These are phyloP conservation scores for Vimba vimba DNA, from an alignment of 2,113 vertebrate species.

Conservation along the genomic window DNA sequence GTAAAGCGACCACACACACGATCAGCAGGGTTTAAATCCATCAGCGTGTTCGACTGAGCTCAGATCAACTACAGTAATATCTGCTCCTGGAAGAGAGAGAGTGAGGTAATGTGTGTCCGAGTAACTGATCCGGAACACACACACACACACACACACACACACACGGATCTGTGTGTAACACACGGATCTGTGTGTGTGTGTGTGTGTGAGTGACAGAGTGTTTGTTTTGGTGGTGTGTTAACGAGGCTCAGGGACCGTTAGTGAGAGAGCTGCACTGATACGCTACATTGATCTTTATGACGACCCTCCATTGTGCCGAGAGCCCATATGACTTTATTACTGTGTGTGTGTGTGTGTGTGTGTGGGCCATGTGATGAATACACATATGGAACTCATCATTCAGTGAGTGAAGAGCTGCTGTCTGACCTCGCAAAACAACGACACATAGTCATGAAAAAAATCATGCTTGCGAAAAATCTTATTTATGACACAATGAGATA, in stretches of 20 bases:
- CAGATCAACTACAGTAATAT: constrained; percentile 5
- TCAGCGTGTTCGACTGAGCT: constrained; percentile 27
- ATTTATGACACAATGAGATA: no score
- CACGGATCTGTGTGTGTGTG: constrained; percentile 22
- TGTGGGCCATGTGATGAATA: constrained; percentile 22
- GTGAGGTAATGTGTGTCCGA: constrained; percentile 37
- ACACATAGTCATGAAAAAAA: no score
- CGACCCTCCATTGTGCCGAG: constrained; percentile 39
- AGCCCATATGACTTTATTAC: constrained; percentile 17
- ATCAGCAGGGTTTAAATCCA: constrained; percentile 19
- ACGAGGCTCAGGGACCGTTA: constrained; percentile 33
- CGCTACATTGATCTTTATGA: constrained; percentile 52
- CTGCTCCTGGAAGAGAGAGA: constrained; percentile 9
- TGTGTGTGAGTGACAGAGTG: constrained; percentile 37
- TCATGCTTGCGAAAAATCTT: no score
- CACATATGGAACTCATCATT: constrained; percentile 40
- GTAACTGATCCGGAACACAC: constrained; percentile 7
- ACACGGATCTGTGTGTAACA: not conserved
- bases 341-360: constrained; percentile 1
- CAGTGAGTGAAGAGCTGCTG: constrained; percentile 19
- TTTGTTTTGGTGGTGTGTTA: constrained; percentile 44
- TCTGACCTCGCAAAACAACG: not conserved
- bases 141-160: constrained; percentile 50
- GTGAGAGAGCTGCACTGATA: constrained; percentile 46
- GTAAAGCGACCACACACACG: constrained; percentile 23